Conservation (phyloP, 2,113 vertebrate genomes). For the Dryoscopus gambensis region DNA sequence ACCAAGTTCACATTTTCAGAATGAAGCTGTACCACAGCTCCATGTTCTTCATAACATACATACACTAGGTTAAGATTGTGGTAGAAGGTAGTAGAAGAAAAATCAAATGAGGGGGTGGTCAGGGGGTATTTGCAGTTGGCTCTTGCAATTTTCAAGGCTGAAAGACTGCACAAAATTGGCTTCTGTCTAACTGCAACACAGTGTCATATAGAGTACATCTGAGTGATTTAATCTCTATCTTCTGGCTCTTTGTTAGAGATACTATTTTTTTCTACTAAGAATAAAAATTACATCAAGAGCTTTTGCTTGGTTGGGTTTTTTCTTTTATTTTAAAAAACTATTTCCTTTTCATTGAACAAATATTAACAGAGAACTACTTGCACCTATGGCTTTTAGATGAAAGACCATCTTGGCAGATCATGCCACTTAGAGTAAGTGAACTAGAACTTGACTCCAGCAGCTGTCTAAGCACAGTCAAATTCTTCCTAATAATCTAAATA, state of each 20-base stretch:
- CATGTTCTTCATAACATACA: neutral
- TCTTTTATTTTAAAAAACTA: neutral
- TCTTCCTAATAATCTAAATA: neutral
- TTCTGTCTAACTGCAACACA: neutral
- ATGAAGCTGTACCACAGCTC: neutral
- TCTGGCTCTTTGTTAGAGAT: neutral
- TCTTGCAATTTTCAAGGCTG: neutral
- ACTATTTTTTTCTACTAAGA: neutral
- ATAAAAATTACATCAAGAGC: neutral
- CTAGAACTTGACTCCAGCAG: neutral
- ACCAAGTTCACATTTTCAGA: neutral
- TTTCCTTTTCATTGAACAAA: neutral
- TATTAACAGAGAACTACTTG: neutral
- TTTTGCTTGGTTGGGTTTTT: neutral
- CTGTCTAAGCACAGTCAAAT: neutral
- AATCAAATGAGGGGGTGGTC: neutral
- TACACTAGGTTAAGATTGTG: neutral
- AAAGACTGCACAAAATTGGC: neutral
- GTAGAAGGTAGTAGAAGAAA: neutral
- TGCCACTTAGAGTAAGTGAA: neutral
- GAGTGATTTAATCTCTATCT: neutral
- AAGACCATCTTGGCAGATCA: neutral
- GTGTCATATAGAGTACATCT: neutral
- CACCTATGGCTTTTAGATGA: neutral
- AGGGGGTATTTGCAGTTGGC: neutral